Percentiles rank a stretch among this genome's conserved stretches.
Evolutionary conservation across 2,888 invertebrate genomes (phyloP).

Genomic region (Noctua pronuba): DNA sequence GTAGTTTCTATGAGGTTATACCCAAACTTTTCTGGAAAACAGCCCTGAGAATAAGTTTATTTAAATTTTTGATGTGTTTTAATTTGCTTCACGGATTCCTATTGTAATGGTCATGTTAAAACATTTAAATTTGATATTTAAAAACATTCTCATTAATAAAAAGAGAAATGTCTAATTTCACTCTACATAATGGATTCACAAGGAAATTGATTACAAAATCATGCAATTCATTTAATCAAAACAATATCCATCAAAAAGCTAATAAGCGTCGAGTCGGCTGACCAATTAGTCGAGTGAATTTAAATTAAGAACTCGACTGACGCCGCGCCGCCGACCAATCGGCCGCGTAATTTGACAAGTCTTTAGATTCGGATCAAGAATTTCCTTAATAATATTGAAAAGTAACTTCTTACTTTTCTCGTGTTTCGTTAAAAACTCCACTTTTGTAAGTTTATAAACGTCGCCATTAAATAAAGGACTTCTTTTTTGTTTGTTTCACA

Average conservation of each 20-base stretch:
- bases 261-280: conserved; percentile 70
- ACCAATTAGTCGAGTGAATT: conserved; percentile 74
- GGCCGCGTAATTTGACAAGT: conserved; percentile 73
- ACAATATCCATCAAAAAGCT: conserved; percentile 74
- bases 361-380: conserved; percentile 68
- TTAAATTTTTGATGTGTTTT: background rate
- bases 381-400: conserved; percentile 58
- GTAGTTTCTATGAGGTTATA: background rate
- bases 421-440: conserved; percentile 58
- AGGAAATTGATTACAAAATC: conserved; percentile 59
- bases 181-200: conserved; percentile 13
- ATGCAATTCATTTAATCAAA: conserved; percentile 65
- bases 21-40: background rate
- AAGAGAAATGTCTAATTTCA: conserved; percentile 7
- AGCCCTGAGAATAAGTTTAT: background rate
- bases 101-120: background rate
- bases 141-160: background rate
- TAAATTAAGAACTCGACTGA: conserved; percentile 74
- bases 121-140: background rate
- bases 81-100: too few species aligned
- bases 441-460: conserved; percentile 56
- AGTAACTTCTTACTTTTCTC: conserved; percentile 50
- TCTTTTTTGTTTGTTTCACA: conserved; percentile 58
- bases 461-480: conserved; percentile 53
- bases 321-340: conserved; percentile 67